Evolutionary conservation across 2,888 invertebrate species (phyloP).

Genomic region (Prostheceraeus crozeri): DNA sequence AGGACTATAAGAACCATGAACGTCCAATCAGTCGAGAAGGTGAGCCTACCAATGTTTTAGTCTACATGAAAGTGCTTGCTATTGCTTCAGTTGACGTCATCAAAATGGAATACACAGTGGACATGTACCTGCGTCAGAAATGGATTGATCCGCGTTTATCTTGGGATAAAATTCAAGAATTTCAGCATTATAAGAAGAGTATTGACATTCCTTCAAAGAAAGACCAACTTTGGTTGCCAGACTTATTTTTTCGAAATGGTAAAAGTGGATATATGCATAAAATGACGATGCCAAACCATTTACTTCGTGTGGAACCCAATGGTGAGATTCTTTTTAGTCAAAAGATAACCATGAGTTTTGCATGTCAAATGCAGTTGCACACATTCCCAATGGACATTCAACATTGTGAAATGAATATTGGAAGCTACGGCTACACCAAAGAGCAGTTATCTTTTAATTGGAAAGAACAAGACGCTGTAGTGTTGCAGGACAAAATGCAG

Average conservation of each 20-base stretch:
- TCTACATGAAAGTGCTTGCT: slow-evolving; percentile 38
- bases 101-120: slow-evolving; percentile 39
- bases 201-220: slow-evolving; percentile 32
- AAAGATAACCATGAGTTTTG: slow-evolving; percentile 39
- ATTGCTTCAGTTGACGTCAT: slow-evolving; percentile 39
- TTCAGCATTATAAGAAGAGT: slow-evolving; percentile 22
- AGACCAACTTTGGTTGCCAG: slow-evolving; percentile 36
- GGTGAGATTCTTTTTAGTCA: slow-evolving; percentile 37
- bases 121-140: slow-evolving; percentile 37
- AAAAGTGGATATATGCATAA: slow-evolving; percentile 38
- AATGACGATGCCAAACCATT: slow-evolving; percentile 38
- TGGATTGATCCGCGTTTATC: slow-evolving; percentile 35
- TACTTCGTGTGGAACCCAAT: slow-evolving; percentile 32
- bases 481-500: slow-evolving; percentile 30
- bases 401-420: slow-evolving; percentile 36
- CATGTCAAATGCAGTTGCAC: slow-evolving; percentile 38
- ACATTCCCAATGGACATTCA: slow-evolving; percentile 39
- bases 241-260: slow-evolving; percentile 38
- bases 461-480: slow-evolving; percentile 30
- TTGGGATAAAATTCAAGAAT: slow-evolving; percentile 29
- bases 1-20: slow-evolving; percentile 35
- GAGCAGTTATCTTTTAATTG: slow-evolving; percentile 35
- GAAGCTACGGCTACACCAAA: slow-evolving; percentile 38
- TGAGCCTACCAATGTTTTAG: slow-evolving; percentile 31
- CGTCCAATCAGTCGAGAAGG: slow-evolving; percentile 29